A percentile compares a stretch with the other conserved stretches of the same genome.
Conservation (phyloP, 2,888 invertebrate genomes). For the Andrena chrysosceles region DNA sequence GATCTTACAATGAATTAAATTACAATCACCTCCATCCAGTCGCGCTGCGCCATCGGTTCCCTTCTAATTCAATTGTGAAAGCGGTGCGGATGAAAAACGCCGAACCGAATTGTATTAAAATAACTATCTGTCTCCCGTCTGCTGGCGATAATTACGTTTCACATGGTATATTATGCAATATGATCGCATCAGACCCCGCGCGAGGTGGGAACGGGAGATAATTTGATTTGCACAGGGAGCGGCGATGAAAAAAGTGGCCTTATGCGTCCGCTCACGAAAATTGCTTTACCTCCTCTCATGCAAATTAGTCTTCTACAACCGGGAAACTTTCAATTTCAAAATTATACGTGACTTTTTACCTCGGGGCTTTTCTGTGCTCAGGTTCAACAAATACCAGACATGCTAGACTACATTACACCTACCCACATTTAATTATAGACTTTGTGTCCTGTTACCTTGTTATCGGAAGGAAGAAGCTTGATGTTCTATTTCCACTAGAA, state of each 20-base stretch:
- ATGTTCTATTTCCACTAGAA: too few species aligned
- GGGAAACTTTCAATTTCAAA: neutral
- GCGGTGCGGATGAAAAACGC: constrained; percentile 63
- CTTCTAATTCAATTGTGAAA: constrained; percentile 69
- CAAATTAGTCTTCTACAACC: neutral
- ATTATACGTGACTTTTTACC: neutral
- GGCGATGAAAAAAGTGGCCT: constrained; percentile 33
- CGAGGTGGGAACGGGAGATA: constrained; percentile 52
- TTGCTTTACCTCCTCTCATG: constrained; percentile 32
- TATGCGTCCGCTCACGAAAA: constrained; percentile 32
- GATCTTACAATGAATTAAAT: constrained; percentile 71
- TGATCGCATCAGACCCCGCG: constrained; percentile 41
- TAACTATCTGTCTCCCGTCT: constrained; percentile 57
- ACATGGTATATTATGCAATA: constrained; percentile 64
- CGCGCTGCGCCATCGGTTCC: constrained; percentile 49
- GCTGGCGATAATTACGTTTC: constrained; percentile 70
- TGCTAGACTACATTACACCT: too few species aligned
- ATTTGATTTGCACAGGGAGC: constrained; percentile 58
- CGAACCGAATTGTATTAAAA: constrained; percentile 66
- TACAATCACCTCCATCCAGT: constrained; percentile 65
- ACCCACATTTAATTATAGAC: too few species aligned
- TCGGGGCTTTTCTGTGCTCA: neutral
- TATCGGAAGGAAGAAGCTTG: too few species aligned
- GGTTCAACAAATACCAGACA: neutral
- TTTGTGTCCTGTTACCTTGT: too few species aligned